Conservation (phyloP, 2,797 vertebrate species). For the Hylomyscus alleni region DNA sequence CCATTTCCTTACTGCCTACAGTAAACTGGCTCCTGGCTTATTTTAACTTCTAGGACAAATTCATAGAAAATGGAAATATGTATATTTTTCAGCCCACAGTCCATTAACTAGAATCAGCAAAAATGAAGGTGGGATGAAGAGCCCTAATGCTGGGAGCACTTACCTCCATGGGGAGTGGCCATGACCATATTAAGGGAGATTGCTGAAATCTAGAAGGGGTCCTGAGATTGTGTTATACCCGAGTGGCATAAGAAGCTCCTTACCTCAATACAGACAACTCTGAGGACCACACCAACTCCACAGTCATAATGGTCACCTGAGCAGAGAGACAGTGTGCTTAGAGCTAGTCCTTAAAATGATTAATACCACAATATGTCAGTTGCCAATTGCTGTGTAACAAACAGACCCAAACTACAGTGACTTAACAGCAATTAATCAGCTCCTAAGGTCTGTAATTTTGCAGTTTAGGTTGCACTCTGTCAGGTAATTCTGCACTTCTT, state of each 20-base stretch:
- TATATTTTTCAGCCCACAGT: not conserved
- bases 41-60: not conserved
- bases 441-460: not conserved
- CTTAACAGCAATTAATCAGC: not conserved
- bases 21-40: not conserved
- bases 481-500: not conserved
- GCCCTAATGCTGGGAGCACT: not conserved
- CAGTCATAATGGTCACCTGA: not conserved
- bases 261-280: not conserved
- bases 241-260: not conserved
- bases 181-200: not conserved
- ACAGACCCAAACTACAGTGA: not conserved
- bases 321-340: not conserved
- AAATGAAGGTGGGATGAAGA: not conserved
- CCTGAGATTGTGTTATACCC: not conserved
- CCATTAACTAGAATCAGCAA: not conserved
- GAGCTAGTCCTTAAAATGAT: not conserved
- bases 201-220: not conserved
- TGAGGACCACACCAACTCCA: not conserved
- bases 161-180: not conserved
- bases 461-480: not conserved
- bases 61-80: slow-evolving; percentile 7
- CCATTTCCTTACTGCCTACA: not conserved
- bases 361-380: not conserved
- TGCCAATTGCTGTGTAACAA: not conserved